phyloP scores from a whole-genome alignment of 2,888 invertebrate genomes.

The Torymus aiolomorphi region DNA sequence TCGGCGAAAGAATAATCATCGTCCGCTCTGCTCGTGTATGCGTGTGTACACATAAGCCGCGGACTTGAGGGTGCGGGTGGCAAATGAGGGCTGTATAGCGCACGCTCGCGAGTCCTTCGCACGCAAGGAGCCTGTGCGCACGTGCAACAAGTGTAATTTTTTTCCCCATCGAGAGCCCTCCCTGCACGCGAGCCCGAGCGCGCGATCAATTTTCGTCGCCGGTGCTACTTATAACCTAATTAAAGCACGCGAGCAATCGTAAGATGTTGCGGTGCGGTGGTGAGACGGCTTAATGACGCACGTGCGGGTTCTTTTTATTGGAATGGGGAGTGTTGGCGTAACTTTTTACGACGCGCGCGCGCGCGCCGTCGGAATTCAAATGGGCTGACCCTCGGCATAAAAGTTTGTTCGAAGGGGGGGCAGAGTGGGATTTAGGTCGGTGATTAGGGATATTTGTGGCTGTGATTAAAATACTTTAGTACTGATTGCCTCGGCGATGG shows the following conservation, averaged over 20 bases:
- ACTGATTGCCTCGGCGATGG: neutral
- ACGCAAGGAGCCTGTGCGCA: neutral
- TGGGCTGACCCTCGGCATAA: constrained; percentile 26
- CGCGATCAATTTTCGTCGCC: constrained; percentile 40
- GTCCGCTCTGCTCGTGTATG: neutral
- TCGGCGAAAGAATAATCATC: constrained; percentile 22
- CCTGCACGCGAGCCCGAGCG: constrained; percentile 20
- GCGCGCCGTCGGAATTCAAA: constrained; percentile 25
- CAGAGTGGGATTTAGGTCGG: constrained; percentile 8
- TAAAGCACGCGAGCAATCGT: constrained; percentile 39
- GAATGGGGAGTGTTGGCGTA: neutral
- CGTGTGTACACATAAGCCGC: no score
- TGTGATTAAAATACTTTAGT: constrained; percentile 7
- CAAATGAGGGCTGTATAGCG: neutral
- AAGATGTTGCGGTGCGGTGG: neutral
- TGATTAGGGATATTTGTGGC: constrained; percentile 2
- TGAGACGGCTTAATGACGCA: neutral
- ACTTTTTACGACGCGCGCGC: constrained; percentile 25
- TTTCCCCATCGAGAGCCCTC: neutral
- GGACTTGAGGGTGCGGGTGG: no score
- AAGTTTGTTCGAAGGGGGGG: neutral
- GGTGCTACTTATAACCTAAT: constrained; percentile 48
- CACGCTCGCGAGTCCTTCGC: constrained; percentile 9
- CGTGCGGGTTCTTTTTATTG: neutral
- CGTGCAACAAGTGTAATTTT: constrained; percentile 53